Conservation (phyloP, 92 coral and sea anemone species). For the Parazoanthus atlanticus region DNA sequence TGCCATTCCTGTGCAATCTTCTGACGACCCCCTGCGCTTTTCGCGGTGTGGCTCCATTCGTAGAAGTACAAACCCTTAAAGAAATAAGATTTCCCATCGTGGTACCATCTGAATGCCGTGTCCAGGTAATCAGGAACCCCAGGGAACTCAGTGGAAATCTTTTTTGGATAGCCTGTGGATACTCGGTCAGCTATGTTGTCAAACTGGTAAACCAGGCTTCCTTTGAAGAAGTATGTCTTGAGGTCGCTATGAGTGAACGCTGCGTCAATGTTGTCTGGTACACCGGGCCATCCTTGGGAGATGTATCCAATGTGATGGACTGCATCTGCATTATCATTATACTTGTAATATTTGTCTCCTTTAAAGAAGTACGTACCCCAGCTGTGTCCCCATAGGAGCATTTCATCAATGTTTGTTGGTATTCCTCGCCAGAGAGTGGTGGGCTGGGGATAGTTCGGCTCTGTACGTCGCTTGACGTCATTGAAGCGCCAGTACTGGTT, state of each 20-base stretch:
- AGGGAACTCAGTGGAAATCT: conserved; percentile 52
- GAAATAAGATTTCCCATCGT: conserved; percentile 45
- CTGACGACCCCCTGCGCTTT: background rate
- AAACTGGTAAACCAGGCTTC: conserved; percentile 59
- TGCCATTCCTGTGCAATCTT: background rate
- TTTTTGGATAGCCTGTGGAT: conserved; percentile 54
- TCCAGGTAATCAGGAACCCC: conserved; percentile 54
- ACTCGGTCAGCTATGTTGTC: conserved; percentile 59
- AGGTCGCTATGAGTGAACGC: conserved; percentile 41
- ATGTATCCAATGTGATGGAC: conserved; percentile 26
- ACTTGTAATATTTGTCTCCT: conserved; percentile 56
- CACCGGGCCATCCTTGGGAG: conserved; percentile 78
- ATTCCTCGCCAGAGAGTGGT: conserved; percentile 48
- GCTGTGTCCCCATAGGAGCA: conserved; percentile 69
- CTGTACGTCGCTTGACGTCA: conserved; percentile 4
- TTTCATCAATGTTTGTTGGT: conserved; percentile 67
- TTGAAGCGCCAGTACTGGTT: conserved; percentile 9
- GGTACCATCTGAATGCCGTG: conserved; percentile 50
- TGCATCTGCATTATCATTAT: conserved; percentile 11
- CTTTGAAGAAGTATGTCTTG: conserved; percentile 81
- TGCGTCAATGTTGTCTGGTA: conserved; percentile 79
- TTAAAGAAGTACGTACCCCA: conserved; percentile 59
- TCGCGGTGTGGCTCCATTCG: background rate
- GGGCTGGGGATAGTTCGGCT: conserved; percentile 45
- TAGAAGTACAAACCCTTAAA: conserved; percentile 48